These are phyloP conservation scores for Tenthredo livida DNA, from an alignment of 2,888 invertebrate genomes.

Conservation along the genomic window DNA sequence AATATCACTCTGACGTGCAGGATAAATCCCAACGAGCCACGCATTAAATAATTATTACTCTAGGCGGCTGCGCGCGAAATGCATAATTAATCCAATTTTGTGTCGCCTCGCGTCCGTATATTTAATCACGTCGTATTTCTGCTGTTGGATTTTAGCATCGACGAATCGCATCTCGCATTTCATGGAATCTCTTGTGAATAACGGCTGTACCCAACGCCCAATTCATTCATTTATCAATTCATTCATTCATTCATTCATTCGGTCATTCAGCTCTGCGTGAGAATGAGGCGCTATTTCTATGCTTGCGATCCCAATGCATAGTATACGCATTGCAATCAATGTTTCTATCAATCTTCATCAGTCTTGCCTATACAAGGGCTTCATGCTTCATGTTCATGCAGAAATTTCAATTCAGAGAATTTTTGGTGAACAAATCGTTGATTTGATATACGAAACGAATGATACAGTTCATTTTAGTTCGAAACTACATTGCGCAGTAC, in stretches of 20 bases:
- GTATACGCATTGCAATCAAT: conserved; percentile 15
- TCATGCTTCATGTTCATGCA: not conserved
- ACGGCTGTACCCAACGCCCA: conserved; percentile 16
- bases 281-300: conserved; percentile 15
- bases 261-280: not conserved
- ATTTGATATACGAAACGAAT: not conserved
- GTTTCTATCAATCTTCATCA: conserved; percentile 35
- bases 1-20: not conserved
- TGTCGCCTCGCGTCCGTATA: not conserved
- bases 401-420: not conserved
- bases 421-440: not conserved
- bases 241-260: not conserved
- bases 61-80: not conserved
- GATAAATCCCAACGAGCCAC: not conserved
- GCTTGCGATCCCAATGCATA: not conserved
- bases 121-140: conserved; percentile 13
- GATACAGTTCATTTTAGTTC: not conserved
- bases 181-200: conserved; percentile 13
- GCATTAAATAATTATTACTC: conserved; percentile 30
- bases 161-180: conserved; percentile 30
- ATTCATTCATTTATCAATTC: conserved; percentile 37
- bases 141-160: not conserved
- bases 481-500: not conserved
- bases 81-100: conserved; percentile 28
- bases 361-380: not conserved